Percentiles rank a stretch among this genome's conserved stretches.
These are phyloP conservation scores for Podarcis lilfordi DNA, from an alignment of 2,797 vertebrate genomes.

Conservation along the genomic window DNA sequence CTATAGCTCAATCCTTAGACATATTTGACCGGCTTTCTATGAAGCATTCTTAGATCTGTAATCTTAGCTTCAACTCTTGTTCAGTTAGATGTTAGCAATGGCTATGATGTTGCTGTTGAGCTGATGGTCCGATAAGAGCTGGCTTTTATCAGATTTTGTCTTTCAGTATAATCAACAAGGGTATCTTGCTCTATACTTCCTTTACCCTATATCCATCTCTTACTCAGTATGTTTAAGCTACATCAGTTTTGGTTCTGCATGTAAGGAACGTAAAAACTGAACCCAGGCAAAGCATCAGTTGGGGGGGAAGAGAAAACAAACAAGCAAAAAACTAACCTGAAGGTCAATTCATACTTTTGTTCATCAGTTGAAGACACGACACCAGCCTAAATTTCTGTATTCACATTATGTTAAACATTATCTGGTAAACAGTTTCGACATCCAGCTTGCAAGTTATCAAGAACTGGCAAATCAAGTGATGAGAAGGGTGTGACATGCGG, in stretches of 20 bases:
- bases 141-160: constrained; percentile 12
- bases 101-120: neutral
- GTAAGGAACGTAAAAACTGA: neutral
- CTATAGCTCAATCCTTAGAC: neutral
- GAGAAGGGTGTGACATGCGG: neutral
- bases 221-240: neutral
- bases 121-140: neutral
- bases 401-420: neutral
- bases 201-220: neutral
- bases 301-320: accelerated
- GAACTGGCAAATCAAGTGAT: neutral
- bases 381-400: neutral
- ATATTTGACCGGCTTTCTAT: neutral
- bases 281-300: neutral
- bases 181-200: neutral
- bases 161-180: neutral
- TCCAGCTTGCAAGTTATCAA: neutral
- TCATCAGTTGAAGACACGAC: neutral
- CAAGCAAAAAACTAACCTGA: neutral
- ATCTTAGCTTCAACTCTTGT: neutral
- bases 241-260: neutral
- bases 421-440: neutral
- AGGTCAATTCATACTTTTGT: neutral
- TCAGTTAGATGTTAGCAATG: neutral
- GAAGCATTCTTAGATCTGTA: neutral